These are phyloP conservation scores for Gnatocerus cornutus DNA, from an alignment of 2,888 invertebrate species.

Conservation along the genomic window DNA sequence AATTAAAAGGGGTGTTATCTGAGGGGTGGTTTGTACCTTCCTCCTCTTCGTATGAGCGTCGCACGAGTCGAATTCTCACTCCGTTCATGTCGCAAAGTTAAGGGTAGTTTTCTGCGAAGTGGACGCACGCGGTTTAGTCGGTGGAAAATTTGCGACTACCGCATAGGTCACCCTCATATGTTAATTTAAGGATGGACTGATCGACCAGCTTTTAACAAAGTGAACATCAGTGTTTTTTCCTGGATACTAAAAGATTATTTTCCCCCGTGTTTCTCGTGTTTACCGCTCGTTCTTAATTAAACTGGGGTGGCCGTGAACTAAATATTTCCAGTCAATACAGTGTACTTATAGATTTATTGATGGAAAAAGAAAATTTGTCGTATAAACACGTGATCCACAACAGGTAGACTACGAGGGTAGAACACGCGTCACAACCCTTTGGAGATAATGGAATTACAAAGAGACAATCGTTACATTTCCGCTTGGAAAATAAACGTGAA, in stretches of 20 bases:
- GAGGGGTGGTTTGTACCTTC: slow-evolving; percentile 41
- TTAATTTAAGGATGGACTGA: slow-evolving; percentile 43
- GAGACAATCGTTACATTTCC: not conserved
- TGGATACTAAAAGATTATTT: slow-evolving; percentile 16
- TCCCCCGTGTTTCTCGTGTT: not conserved
- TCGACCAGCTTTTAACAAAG: slow-evolving; percentile 45
- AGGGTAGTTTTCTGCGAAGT: slow-evolving; percentile 39
- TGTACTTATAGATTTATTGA: slow-evolving; percentile 52
- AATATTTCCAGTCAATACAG: slow-evolving; percentile 48
- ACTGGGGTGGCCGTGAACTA: slow-evolving; percentile 49
- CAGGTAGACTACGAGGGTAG: slow-evolving; percentile 47
- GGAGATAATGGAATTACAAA: slow-evolving; percentile 25
- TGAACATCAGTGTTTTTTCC: slow-evolving; percentile 37
- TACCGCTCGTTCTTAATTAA: slow-evolving; percentile 34
- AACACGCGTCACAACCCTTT: slow-evolving; percentile 42
- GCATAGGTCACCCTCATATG: slow-evolving; percentile 46
- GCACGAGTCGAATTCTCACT: slow-evolving; percentile 44
- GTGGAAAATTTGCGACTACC: slow-evolving; percentile 41
- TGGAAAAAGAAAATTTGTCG: slow-evolving; percentile 42
- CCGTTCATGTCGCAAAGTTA: slow-evolving; percentile 41
- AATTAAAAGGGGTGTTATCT: slow-evolving; percentile 10
- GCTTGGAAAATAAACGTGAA: slow-evolving; percentile 9
- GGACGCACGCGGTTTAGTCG: slow-evolving; percentile 40
- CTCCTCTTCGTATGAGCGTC: slow-evolving; percentile 37
- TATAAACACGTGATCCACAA: slow-evolving; percentile 47